Percentiles rank a stretch among this genome's conserved stretches.
Evolutionary conservation across 2,797 vertebrate species (phyloP).

Genomic region (Labroides dimidiatus): DNA sequence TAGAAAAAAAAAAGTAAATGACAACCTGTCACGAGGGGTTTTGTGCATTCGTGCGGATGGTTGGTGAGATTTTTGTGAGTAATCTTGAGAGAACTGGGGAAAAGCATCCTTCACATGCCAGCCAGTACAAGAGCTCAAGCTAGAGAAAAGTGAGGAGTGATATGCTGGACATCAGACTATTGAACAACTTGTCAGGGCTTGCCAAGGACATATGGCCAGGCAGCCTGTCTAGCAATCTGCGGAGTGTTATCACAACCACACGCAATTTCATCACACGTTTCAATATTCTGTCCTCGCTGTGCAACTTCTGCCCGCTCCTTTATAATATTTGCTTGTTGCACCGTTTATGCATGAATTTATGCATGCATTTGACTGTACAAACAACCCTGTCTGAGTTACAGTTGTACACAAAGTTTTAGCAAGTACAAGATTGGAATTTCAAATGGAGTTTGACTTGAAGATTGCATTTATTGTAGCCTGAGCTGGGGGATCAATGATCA

Average conservation of each 20-base stretch:
- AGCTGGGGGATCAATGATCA: slow-evolving; percentile 31
- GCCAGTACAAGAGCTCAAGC: slow-evolving; percentile 37
- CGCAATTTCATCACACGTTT: slow-evolving; percentile 54
- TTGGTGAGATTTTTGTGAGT: slow-evolving; percentile 7
- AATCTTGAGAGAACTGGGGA: slow-evolving; percentile 24
- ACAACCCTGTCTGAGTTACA: slow-evolving; percentile 25
- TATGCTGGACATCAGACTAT: slow-evolving; percentile 59
- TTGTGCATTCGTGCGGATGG: slow-evolving; percentile 18
- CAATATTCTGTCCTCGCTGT: slow-evolving; percentile 52
- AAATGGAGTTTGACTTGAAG: slow-evolving; percentile 31
- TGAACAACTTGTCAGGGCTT: slow-evolving; percentile 60
- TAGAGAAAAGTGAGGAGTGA: slow-evolving; percentile 40
- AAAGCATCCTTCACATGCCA: slow-evolving; percentile 7
- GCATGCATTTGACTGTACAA: slow-evolving; percentile 36
- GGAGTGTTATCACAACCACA: slow-evolving; percentile 49
- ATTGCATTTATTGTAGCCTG: slow-evolving; percentile 20
- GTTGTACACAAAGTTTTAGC: slow-evolving; percentile 18
- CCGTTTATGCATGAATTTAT: slow-evolving; percentile 43
- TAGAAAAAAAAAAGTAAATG: slow-evolving; percentile 17
- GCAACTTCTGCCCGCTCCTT: slow-evolving; percentile 39
- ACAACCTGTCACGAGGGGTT: slow-evolving; percentile 9
- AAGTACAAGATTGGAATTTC: slow-evolving; percentile 18
- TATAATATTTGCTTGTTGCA: slow-evolving; percentile 49
- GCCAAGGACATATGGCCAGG: slow-evolving; percentile 70
- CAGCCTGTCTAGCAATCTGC: slow-evolving; percentile 72